Percentiles rank a stretch among this genome's conserved stretches.
These are phyloP conservation scores for Cyrtonyx montezumae DNA, from an alignment of 2,113 vertebrate genomes.

Conservation along the genomic window DNA sequence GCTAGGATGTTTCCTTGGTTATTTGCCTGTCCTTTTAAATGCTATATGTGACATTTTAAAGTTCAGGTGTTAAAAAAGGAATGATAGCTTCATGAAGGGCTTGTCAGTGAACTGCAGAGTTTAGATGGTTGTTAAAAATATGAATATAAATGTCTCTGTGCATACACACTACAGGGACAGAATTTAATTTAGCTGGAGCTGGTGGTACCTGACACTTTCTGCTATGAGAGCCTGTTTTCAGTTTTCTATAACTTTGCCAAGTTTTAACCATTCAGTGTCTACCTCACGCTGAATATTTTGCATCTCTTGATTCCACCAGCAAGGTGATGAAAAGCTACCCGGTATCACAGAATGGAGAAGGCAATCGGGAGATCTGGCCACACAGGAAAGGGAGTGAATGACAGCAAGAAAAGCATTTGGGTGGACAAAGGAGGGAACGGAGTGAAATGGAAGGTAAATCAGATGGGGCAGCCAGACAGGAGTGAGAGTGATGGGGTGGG, in stretches of 20 bases:
- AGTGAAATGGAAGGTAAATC: slow-evolving; percentile 61
- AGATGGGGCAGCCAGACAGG: slow-evolving; percentile 9
- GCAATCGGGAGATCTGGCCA: slow-evolving; percentile 40
- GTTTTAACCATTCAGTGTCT: slow-evolving; percentile 73
- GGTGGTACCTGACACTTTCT: slow-evolving; percentile 73
- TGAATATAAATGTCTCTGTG: slow-evolving; percentile 77
- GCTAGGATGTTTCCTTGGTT: slow-evolving; percentile 70
- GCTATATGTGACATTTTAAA: slow-evolving; percentile 72
- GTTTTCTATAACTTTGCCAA: slow-evolving; percentile 73
- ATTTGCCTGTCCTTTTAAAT: slow-evolving; percentile 75
- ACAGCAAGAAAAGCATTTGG: not conserved
- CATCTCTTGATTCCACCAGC: slow-evolving; percentile 71
- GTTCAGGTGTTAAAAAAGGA: slow-evolving; percentile 75
- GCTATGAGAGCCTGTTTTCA: slow-evolving; percentile 72
- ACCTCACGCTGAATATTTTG: slow-evolving; percentile 72
- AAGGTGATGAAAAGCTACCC: slow-evolving; percentile 71
- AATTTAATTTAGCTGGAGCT: slow-evolving; percentile 77
- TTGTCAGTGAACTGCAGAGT: slow-evolving; percentile 76
- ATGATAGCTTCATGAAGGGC: slow-evolving; percentile 72
- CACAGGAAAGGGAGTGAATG: slow-evolving; percentile 5
- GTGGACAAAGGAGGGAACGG: slow-evolving; percentile 54
- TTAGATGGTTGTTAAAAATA: slow-evolving; percentile 78
- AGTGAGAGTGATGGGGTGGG: slow-evolving; percentile 27
- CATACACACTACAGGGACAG: slow-evolving; percentile 76
- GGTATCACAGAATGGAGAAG: slow-evolving; percentile 22